These are phyloP conservation scores for Oreohelix idahoensis DNA, from an alignment of 1,140 invertebrate genomes.

Conservation along the genomic window DNA sequence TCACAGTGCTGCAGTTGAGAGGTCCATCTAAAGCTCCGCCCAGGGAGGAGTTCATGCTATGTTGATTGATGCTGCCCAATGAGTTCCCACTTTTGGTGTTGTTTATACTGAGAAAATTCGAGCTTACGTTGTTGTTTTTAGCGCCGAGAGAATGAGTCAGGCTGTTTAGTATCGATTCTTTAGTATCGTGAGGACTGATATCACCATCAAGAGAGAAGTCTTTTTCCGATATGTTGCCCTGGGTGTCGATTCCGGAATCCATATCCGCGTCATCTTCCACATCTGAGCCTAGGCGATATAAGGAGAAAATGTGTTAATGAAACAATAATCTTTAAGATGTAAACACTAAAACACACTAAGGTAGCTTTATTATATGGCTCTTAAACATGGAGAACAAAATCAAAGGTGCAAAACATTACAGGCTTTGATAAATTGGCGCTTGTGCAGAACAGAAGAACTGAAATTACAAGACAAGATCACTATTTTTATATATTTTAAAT, in stretches of 20 bases:
- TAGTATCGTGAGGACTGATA: slow-evolving; percentile 54
- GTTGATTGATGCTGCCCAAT: not conserved
- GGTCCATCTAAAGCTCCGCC: not conserved
- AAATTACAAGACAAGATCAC: too few relatives aligned
- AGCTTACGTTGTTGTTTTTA: slow-evolving; percentile 48
- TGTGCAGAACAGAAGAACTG: too few relatives aligned
- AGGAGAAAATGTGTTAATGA: not conserved
- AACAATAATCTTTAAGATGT: too few relatives aligned
- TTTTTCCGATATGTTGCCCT: slow-evolving; percentile 60
- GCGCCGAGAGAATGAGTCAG: slow-evolving; percentile 49
- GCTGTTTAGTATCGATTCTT: slow-evolving; percentile 58
- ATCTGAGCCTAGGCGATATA: slow-evolving; percentile 66
- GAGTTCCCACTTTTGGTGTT: slow-evolving; percentile 20
- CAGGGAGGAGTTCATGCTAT: not conserved
- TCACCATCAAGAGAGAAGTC: slow-evolving; percentile 62
- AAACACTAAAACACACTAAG: too few relatives aligned
- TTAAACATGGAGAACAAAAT: too few relatives aligned
- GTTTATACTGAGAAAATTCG: slow-evolving; percentile 26
- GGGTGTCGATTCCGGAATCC: slow-evolving; percentile 62
- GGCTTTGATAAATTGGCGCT: too few relatives aligned
- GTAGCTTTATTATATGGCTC: too few relatives aligned
- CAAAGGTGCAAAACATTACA: too few relatives aligned
- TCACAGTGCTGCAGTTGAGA: slow-evolving; percentile 1
- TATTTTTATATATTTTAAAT: too few relatives aligned
- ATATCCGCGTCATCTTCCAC: slow-evolving; percentile 64